phyloP scores from a whole-genome alignment of 1,140 invertebrate genomes.

The Diabrotica virgifera region DNA sequence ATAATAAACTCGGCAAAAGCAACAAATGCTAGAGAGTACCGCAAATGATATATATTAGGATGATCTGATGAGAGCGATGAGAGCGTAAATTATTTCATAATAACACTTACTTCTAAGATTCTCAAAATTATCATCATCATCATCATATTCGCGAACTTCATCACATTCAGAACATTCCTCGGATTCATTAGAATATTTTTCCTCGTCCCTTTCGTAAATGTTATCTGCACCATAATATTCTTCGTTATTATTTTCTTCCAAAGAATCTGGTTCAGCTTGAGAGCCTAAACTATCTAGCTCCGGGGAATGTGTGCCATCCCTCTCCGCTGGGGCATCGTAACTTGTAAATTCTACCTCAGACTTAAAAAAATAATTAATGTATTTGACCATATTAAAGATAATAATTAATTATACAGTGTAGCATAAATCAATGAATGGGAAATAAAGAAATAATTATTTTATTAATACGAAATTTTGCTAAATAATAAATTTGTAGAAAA shows the following conservation, averaged over 20 bases:
- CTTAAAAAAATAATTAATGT: neutral
- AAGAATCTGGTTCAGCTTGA: neutral
- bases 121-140: neutral
- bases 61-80: no score
- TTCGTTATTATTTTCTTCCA: slow-evolving; percentile 8
- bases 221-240: slow-evolving; percentile 3
- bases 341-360: neutral
- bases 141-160: slow-evolving; percentile 10
- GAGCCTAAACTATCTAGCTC: neutral
- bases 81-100: neutral
- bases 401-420: no score
- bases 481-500: no score
- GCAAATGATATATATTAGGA: no score
- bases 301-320: neutral
- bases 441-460: no score
- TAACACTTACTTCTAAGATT: neutral
- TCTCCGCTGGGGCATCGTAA: neutral
- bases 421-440: no score
- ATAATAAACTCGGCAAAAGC: no score
- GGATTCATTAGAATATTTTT: slow-evolving; percentile 11
- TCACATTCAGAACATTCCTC: slow-evolving; percentile 1
- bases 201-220: slow-evolving; percentile 1
- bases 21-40: no score
- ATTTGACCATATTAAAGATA: no score
- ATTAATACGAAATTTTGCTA: no score